Conservation (phyloP, 2,797 vertebrate genomes). For the Caiman crocodilus region DNA sequence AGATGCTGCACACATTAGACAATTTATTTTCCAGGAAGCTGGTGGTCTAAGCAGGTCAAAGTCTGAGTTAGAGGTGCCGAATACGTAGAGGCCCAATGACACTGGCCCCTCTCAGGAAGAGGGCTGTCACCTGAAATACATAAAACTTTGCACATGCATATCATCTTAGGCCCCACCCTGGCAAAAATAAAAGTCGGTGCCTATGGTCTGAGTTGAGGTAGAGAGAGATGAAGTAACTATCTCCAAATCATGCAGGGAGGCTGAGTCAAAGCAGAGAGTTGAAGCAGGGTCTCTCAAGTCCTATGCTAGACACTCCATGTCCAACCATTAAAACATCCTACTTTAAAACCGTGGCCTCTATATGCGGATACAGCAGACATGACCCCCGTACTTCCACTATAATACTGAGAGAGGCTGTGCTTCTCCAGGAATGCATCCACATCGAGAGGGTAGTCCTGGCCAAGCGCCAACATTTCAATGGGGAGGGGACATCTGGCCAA, state of each 20-base stretch:
- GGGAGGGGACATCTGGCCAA: rapidly evolving
- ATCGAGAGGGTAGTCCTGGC: not conserved
- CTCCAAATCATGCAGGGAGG: not conserved
- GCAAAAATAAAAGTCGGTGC: too few species aligned
- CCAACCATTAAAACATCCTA: not conserved
- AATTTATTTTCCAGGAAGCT: not conserved
- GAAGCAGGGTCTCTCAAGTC: not conserved
- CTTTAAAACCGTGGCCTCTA: not conserved
- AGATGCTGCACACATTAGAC: not conserved
- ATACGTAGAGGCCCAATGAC: too few species aligned
- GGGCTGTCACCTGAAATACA: too few species aligned
- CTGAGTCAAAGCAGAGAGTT: not conserved
- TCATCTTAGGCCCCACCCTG: too few species aligned
- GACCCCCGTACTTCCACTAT: rapidly evolving
- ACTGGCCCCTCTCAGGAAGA: too few species aligned
- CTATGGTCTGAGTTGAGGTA: too few species aligned
- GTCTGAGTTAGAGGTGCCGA: too few species aligned
- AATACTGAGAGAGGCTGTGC: rapidly evolving
- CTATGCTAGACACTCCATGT: not conserved
- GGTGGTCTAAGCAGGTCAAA: not conserved
- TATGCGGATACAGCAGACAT: rapidly evolving
- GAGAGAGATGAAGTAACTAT: not conserved
- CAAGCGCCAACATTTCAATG: rapidly evolving
- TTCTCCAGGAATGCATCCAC: not conserved
- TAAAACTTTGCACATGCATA: too few species aligned